phyloP scores from a whole-genome alignment of 1,140 invertebrate species.

The Melanaphis sacchari region DNA sequence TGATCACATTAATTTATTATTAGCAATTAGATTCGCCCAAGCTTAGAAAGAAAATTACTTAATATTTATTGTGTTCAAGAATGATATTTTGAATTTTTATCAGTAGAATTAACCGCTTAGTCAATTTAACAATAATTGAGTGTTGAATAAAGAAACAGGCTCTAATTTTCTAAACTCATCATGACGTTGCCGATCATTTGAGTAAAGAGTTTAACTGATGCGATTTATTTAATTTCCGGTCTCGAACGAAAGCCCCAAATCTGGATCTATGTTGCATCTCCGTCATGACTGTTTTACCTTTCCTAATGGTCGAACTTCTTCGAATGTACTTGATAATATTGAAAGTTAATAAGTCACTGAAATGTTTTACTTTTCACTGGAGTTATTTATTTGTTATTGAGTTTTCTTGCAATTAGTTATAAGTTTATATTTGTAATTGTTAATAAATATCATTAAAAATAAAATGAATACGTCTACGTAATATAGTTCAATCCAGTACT shows the following conservation, averaged over 20 bases:
- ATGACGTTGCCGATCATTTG: constrained; percentile 81
- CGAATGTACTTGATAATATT: constrained; percentile 94
- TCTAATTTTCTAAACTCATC: not conserved
- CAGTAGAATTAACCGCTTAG: not conserved
- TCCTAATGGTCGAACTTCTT: constrained; percentile 89
- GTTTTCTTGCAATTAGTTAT: not conserved
- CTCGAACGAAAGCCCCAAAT: constrained; percentile 74
- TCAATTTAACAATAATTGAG: not conserved
- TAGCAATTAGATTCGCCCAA: not conserved
- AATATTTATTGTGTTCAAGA: too few relatives aligned
- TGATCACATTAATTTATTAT: not conserved
- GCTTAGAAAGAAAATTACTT: not conserved
- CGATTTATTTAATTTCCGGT: constrained; percentile 83
- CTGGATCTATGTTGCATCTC: constrained; percentile 89
- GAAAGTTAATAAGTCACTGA: constrained; percentile 91
- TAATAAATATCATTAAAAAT: not conserved
- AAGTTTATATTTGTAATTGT: not conserved
- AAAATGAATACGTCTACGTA: not conserved
- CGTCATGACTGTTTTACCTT: constrained; percentile 78
- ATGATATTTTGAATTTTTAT: not conserved
- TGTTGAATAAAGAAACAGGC: not conserved
- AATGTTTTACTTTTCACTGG: constrained; percentile 81
- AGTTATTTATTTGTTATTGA: not conserved
- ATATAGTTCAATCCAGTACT: not conserved
- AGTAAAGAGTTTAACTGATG: constrained; percentile 95